A percentile compares a stretch with the other conserved stretches of the same genome.
phyloP scores from a whole-genome alignment of 2,888 invertebrate species.

The Heliconius hortense region DNA sequence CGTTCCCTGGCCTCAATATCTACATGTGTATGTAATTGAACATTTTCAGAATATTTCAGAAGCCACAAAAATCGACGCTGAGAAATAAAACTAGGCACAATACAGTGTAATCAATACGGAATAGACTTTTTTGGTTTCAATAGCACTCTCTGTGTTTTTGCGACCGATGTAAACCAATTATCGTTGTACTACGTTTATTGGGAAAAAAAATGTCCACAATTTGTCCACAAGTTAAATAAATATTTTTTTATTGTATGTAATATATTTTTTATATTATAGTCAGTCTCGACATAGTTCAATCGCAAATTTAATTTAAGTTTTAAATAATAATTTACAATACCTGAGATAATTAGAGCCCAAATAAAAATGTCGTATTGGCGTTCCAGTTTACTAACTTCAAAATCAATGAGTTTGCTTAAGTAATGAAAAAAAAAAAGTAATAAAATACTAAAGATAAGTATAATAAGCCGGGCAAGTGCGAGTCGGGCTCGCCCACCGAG shows the following conservation, averaged over 20 bases:
- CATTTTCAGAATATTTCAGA: conserved; percentile 6
- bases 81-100: conserved; percentile 13
- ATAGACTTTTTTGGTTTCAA: conserved; percentile 21
- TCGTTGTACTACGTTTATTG: background rate
- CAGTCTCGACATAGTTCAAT: too few species aligned
- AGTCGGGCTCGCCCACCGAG: too few species aligned
- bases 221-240: too few species aligned
- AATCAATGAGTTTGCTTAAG: too few species aligned
- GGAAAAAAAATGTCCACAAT: background rate
- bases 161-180: conserved; percentile 4
- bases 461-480: background rate
- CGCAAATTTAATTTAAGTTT: too few species aligned
- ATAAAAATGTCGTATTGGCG: background rate
- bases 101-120: conserved; percentile 18
- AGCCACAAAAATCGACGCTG: conserved; percentile 6
- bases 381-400: background rate
- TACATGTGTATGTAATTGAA: background rate
- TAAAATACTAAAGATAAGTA: too few species aligned
- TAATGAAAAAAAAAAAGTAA: too few species aligned
- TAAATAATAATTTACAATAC: background rate
- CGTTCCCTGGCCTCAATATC: background rate
- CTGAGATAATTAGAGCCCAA: background rate
- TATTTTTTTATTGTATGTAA: too few species aligned
- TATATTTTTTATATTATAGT: background rate
- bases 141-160: conserved; percentile 16